Evolutionary conservation across 2,797 vertebrate genomes (phyloP).

Genomic region (Channa striata): DNA sequence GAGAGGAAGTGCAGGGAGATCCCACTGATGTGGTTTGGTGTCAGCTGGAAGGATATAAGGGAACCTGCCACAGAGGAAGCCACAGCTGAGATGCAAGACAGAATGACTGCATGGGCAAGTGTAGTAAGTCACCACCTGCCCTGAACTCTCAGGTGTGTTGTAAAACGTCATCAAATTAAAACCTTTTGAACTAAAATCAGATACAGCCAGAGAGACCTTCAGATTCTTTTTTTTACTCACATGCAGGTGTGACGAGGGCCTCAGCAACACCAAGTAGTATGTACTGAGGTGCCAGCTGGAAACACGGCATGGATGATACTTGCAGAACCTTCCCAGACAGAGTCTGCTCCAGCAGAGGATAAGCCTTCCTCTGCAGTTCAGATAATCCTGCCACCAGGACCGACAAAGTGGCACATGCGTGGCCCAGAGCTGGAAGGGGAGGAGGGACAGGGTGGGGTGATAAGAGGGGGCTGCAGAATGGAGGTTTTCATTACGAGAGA

Average conservation of each 20-base stretch:
- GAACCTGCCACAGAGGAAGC: slow-evolving; percentile 75
- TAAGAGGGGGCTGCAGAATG: slow-evolving; percentile 63
- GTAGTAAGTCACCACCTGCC: not conserved
- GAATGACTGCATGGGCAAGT: too few species aligned
- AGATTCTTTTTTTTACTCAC: slow-evolving; percentile 81
- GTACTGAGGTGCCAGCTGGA: slow-evolving; percentile 91
- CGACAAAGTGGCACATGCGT: slow-evolving; percentile 86
- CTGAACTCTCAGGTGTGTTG: not conserved
- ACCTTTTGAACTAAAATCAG: not conserved
- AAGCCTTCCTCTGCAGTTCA: slow-evolving; percentile 88
- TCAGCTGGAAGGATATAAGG: slow-evolving; percentile 87
- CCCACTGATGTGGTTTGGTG: slow-evolving; percentile 87
- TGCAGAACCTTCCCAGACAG: slow-evolving; percentile 87
- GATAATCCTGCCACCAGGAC: slow-evolving; percentile 87
- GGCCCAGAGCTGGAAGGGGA: slow-evolving; percentile 86
- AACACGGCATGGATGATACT: slow-evolving; percentile 92
- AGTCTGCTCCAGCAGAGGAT: slow-evolving; percentile 87
- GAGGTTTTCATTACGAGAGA: slow-evolving; percentile 36
- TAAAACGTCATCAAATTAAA: not conserved
- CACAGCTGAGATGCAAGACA: not conserved
- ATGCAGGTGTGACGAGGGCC: slow-evolving; percentile 90
- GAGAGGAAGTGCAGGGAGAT: slow-evolving; percentile 86
- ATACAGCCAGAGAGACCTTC: not conserved
- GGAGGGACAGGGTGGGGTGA: slow-evolving; percentile 60
- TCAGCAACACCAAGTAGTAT: slow-evolving; percentile 93